A percentile compares a stretch with the other conserved stretches of the same genome.
Conservation (phyloP, 2,113 vertebrate genomes). For the Taxidea taxus region DNA sequence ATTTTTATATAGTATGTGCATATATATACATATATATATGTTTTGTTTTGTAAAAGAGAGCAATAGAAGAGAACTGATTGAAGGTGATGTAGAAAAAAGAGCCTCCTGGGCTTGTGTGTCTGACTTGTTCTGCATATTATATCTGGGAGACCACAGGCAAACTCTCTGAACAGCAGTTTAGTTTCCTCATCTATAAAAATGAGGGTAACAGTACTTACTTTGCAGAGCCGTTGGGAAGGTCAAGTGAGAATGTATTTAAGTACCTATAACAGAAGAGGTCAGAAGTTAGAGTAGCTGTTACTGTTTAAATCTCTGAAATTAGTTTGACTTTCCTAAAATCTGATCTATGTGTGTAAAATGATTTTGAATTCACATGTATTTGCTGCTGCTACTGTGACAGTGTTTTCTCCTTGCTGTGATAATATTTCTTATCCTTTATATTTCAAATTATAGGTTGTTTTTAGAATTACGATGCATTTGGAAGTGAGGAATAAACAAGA, state of each 20-base stretch:
- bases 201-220: not conserved
- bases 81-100: not conserved
- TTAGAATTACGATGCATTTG: conserved; percentile 18
- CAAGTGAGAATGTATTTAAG: conserved; percentile 11
- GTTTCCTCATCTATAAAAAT: not conserved
- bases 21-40: not conserved
- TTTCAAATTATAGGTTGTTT: not conserved
- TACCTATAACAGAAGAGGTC: not conserved
- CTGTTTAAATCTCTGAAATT: conserved; percentile 18
- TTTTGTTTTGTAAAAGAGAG: not conserved
- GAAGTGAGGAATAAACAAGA: not conserved
- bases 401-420: not conserved
- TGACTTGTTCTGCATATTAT: not conserved
- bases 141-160: not conserved
- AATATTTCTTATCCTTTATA: conserved; percentile 3
- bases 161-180: not conserved
- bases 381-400: not conserved
- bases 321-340: not conserved
- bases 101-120: not conserved
- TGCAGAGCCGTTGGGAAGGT: not conserved
- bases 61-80: not conserved
- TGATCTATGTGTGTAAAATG: not conserved
- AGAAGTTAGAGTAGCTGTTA: not conserved
- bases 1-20: not conserved
- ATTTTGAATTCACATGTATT: conserved; percentile 8